phyloP scores from a whole-genome alignment of 2,888 invertebrate species.

The Harmothoe impar region DNA sequence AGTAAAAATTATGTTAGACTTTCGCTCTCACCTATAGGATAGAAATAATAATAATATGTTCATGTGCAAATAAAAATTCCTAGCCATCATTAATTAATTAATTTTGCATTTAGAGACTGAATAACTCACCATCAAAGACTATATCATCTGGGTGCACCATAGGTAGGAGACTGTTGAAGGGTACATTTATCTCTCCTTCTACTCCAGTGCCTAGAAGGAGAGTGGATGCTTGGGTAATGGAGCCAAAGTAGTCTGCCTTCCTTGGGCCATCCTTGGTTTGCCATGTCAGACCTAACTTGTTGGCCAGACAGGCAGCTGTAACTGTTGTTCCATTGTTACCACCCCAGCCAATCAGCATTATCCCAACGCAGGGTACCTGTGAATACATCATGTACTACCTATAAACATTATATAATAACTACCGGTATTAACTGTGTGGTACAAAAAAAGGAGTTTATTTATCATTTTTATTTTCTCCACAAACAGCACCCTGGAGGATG shows the following conservation, averaged over 20 bases:
- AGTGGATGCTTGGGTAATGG: slow-evolving; percentile 95
- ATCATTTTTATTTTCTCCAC: too few species aligned
- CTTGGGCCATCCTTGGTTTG: slow-evolving; percentile 88
- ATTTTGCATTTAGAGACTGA: too few species aligned
- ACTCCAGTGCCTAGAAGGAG: slow-evolving; percentile 90
- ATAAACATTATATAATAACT: too few species aligned
- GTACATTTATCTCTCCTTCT: slow-evolving; percentile 87
- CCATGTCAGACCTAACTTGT: slow-evolving; percentile 89
- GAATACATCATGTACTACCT: background rate
- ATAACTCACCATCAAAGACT: slow-evolving; percentile 89
- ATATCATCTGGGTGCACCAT: slow-evolving; percentile 95
- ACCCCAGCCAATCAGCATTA: slow-evolving; percentile 98
- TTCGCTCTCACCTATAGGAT: too few species aligned
- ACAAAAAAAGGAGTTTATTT: too few species aligned
- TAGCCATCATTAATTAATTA: too few species aligned
- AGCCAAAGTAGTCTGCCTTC: slow-evolving; percentile 95
- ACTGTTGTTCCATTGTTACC: slow-evolving; percentile 98
- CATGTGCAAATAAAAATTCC: too few species aligned
- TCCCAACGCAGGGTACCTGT: slow-evolving; percentile 90
- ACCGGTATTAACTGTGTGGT: too few species aligned
- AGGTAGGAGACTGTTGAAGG: slow-evolving; percentile 92
- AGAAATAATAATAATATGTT: too few species aligned
- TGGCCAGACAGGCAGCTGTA: slow-evolving; percentile 86
- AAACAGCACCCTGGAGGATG: too few species aligned
- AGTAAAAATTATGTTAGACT: too few species aligned